Evolutionary conservation across 2,888 invertebrate genomes (phyloP), one percentile per base, ranked within the genome.

Genomic region (Tetramorium bicarinatum): DNA sequence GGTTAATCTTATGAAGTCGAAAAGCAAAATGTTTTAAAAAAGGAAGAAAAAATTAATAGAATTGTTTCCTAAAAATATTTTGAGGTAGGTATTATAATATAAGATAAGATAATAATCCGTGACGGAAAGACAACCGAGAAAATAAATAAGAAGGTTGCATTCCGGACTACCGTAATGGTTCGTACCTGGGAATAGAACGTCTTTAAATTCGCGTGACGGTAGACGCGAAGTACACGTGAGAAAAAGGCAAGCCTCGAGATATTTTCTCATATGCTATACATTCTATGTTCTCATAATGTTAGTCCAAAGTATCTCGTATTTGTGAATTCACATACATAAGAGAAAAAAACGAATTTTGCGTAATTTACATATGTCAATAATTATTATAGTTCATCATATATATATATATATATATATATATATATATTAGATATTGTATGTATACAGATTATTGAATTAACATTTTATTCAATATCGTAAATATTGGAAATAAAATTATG

Each of bases 131-230:
- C n/a, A 72, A 41, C 67, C 54, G 18, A 71, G 80, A 85, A 84
- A 87, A 85, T 82, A 74, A 86, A 67, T 69, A 61, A 81, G n/a
- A 71, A 80, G 66, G 59, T 72, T 59, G 67, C 85, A 79, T 83
- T 82, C 81, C 76, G 44, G 15, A 54, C n/a, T 52, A 56, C 76
- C 66, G 74, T 47, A 82, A 80, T 64, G 80, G 29, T 18, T 34
- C 66, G 74, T 76, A 86, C 15, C 88, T 89, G 88, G 88, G 88
- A 89, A 89, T 89, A 87, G 88, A 84, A 88, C 82, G 89, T 62
- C 82, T 86, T 83, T 88, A 86, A 34, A 82, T 80, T 89, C 90
- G 90, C 90, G 90, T 90, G 89, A 89, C 87, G 85, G 85, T 84
- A 80, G 84, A 83, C 77, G 82, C 83, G 67, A 84, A 66, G 84